These are phyloP conservation scores for Podocnemis expansa DNA, from an alignment of 2,113 vertebrate genomes.

Conservation along the genomic window DNA sequence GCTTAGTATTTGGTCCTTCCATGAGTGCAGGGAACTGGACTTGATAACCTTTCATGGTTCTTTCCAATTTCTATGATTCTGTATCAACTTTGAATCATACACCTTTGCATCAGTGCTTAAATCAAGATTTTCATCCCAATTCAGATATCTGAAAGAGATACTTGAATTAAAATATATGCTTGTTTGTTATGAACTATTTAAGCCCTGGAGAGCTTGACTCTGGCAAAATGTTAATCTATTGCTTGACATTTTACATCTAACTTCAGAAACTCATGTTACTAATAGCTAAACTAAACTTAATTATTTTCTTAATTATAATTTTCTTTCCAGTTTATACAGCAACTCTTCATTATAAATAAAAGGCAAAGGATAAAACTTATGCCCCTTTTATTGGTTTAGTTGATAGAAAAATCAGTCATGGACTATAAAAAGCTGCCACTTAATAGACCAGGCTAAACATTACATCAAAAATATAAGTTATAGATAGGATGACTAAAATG, in stretches of 20 bases:
- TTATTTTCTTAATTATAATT: constrained; percentile 48
- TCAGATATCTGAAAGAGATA: not conserved
- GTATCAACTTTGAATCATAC: not conserved
- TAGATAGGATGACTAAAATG: constrained; percentile 1
- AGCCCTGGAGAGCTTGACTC: not conserved
- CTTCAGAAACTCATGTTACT: constrained; percentile 35
- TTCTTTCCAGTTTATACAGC: constrained; percentile 12
- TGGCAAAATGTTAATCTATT: constrained; percentile 18
- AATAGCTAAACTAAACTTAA: constrained; percentile 32
- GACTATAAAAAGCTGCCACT: constrained; percentile 17
- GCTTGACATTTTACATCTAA: not conserved
- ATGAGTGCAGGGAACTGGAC: too few species aligned
- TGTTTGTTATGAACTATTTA: not conserved
- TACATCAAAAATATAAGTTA: not conserved
- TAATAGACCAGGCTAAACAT: constrained; percentile 12
- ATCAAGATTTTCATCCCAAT: not conserved
- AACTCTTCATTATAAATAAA: not conserved
- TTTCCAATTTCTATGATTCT: too few species aligned
- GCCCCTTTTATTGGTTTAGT: constrained; percentile 35
- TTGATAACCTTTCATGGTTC: too few species aligned
- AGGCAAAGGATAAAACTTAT: constrained; percentile 30
- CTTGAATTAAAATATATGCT: not conserved
- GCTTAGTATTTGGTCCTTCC: too few species aligned
- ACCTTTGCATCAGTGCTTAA: not conserved
- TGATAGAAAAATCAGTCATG: not conserved